Conservation (phyloP, 2,113 vertebrate genomes). For the Calonectris borealis region DNA sequence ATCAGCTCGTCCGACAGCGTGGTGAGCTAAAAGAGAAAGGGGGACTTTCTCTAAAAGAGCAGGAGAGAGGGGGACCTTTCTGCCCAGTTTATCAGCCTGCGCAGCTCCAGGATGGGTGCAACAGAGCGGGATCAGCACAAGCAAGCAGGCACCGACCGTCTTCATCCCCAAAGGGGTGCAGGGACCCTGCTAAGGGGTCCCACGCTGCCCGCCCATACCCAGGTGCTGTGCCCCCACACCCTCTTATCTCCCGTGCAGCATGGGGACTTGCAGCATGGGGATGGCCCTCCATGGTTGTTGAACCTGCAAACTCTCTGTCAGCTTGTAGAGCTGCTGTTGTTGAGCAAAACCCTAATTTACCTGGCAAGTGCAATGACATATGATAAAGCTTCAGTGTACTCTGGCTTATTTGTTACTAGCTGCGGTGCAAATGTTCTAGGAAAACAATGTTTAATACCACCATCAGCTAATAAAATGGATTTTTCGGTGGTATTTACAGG, state of each 20-base stretch:
- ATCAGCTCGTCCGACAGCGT: background rate
- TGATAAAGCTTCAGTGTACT: background rate
- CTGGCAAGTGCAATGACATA: background rate
- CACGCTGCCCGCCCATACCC: accelerated
- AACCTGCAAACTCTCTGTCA: background rate
- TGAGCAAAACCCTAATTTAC: background rate
- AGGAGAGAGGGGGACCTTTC: background rate
- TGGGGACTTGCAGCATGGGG: background rate
- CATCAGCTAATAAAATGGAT: background rate
- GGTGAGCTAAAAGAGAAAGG: background rate
- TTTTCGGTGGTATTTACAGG: background rate
- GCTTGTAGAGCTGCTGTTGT: background rate
- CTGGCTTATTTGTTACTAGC: background rate
- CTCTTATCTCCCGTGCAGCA: background rate
- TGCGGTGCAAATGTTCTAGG: background rate
- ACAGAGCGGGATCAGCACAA: background rate
- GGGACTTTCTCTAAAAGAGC: background rate
- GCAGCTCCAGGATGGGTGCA: background rate
- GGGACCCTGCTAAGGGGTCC: background rate
- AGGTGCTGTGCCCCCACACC: too few species aligned
- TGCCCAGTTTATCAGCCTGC: background rate
- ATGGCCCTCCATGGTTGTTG: background rate
- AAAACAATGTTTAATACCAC: background rate
- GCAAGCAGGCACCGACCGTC: accelerated
- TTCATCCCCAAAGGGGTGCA: background rate